Evolutionary conservation across 2,797 vertebrate species (phyloP).

Genomic region (Clarias laeviceps): DNA sequence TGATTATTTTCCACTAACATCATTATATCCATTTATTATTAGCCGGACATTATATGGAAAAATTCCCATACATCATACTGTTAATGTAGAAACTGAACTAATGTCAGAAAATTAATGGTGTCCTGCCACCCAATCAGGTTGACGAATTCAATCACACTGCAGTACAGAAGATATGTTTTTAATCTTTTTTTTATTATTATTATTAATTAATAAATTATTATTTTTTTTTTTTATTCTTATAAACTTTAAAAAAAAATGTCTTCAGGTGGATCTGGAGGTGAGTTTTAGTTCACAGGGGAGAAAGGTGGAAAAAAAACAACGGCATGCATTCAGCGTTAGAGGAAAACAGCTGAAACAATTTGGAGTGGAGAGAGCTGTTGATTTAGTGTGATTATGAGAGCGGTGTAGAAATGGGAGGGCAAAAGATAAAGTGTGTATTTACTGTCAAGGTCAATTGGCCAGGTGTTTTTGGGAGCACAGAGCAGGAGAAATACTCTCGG

Average conservation of each 20-base stretch:
- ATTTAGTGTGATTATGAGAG: constrained; percentile 62
- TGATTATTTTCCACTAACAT: neutral
- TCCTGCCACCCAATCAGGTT: neutral
- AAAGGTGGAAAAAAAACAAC: constrained; percentile 63
- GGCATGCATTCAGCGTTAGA: constrained; percentile 70
- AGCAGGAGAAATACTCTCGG: constrained; percentile 21
- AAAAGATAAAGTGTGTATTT: constrained; percentile 65
- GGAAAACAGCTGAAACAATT: constrained; percentile 64
- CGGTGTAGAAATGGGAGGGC: constrained; percentile 36
- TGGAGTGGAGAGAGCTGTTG: constrained; percentile 57
- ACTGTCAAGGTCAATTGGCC: constrained; percentile 65
- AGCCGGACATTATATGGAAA: no score
- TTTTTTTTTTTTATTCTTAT: neutral
- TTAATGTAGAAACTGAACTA: neutral
- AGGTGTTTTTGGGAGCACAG: constrained; percentile 42
- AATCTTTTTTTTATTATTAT: no score
- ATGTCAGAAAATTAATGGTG: neutral
- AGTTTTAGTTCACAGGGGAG: constrained; percentile 78
- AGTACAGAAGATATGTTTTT: neutral
- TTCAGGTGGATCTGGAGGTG: constrained; percentile 67
- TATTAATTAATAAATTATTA: no score
- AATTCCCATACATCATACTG: neutral
- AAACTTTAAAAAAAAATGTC: neutral
- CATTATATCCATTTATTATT: neutral
- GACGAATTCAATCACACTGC: neutral